These are phyloP conservation scores for Fregetta grallaria DNA, from an alignment of 2,113 vertebrate species.

Conservation along the genomic window DNA sequence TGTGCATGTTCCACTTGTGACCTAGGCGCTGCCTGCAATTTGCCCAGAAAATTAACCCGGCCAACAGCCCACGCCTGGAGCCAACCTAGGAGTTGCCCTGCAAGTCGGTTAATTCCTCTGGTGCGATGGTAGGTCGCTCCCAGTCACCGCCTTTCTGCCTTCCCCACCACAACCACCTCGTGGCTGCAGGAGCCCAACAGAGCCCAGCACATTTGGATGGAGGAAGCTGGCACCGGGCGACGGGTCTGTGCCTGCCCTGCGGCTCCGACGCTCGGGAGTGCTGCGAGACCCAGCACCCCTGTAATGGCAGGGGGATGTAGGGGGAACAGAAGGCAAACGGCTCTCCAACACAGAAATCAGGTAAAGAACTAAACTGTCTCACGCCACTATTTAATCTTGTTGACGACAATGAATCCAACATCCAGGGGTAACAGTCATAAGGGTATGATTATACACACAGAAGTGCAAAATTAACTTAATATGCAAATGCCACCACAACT, in stretches of 20 bases:
- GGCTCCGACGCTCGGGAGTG: accelerated
- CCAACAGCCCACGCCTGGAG: neutral
- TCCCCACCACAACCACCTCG: neutral
- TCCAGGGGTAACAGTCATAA: neutral
- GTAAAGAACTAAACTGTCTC: neutral
- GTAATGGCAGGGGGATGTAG: neutral
- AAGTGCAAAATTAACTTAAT: neutral
- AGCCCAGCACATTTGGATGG: neutral
- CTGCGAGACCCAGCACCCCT: accelerated
- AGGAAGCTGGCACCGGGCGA: neutral
- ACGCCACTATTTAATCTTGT: accelerated
- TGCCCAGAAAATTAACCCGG: neutral
- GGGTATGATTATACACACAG: neutral
- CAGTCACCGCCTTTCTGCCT: neutral
- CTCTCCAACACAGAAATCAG: neutral
- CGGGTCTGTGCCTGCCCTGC: neutral
- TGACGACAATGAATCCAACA: neutral
- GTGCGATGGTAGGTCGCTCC: neutral
- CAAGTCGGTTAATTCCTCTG: neutral
- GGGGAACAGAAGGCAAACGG: accelerated
- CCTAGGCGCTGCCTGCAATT: neutral
- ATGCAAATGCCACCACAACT: neutral
- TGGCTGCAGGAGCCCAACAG: neutral
- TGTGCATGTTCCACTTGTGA: neutral
- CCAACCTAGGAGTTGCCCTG: neutral